phyloP scores from a whole-genome alignment of 2,888 invertebrate species.

The Caenorhabditis angaria region DNA sequence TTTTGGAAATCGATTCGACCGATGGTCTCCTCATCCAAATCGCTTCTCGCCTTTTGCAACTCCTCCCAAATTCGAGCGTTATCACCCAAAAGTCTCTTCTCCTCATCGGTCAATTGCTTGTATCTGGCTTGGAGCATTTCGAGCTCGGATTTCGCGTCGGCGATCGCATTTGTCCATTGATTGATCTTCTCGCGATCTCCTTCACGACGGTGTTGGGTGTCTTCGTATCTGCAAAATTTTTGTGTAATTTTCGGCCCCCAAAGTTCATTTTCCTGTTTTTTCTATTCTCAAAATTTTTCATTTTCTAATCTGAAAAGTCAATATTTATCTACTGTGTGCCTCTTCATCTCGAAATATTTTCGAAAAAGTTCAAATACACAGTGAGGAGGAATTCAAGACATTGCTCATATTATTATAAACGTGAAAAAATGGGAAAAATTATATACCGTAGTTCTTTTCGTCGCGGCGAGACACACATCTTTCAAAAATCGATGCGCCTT shows the following conservation, averaged over 20 bases:
- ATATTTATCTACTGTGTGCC: neutral
- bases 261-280: too few relatives aligned
- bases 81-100: slow-evolving; percentile 69
- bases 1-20: slow-evolving; percentile 73
- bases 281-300: neutral
- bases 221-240: slow-evolving; percentile 63
- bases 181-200: slow-evolving; percentile 69
- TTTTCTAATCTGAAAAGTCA: neutral
- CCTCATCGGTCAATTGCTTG: slow-evolving; percentile 71
- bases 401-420: too few relatives aligned
- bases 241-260: too few relatives aligned
- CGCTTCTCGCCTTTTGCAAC: slow-evolving; percentile 70
- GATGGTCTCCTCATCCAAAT: slow-evolving; percentile 74
- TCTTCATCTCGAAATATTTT: neutral
- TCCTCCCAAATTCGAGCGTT: slow-evolving; percentile 71
- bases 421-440: too few relatives aligned
- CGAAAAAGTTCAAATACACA: too few relatives aligned
- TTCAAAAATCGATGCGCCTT: too few relatives aligned
- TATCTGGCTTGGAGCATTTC: slow-evolving; percentile 71
- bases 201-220: slow-evolving; percentile 68
- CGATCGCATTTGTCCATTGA: slow-evolving; percentile 69
- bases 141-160: slow-evolving; percentile 70
- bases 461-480: too few relatives aligned
- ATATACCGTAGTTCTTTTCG: too few relatives aligned
- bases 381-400: too few relatives aligned